A percentile compares a stretch with the other conserved stretches of the same genome.
Conservation (phyloP, 2,113 vertebrate species). For the Cyprinodon brontotheroides region DNA sequence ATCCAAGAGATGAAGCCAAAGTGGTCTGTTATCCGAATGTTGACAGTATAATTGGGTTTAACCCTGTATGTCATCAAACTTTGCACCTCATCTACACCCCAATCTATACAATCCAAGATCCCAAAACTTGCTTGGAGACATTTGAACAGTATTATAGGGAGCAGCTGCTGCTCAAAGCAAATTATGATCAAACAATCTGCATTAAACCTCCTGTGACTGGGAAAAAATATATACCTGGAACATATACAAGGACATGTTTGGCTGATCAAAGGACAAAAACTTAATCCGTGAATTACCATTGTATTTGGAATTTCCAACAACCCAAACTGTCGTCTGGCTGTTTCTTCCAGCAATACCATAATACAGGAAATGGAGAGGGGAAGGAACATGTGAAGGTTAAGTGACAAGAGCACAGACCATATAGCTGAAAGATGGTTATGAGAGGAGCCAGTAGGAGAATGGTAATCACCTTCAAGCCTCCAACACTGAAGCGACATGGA, state of each 20-base stretch:
- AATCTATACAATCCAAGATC: background rate
- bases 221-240: background rate
- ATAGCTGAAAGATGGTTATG: slow-evolving; percentile 65
- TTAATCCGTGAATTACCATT: background rate
- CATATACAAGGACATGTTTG: background rate
- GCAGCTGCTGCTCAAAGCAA: background rate
- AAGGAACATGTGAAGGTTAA: slow-evolving; percentile 55
- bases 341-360: background rate
- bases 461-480: slow-evolving; percentile 45
- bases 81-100: background rate
- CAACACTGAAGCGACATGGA: slow-evolving; percentile 40
- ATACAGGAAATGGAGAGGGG: slow-evolving; percentile 16
- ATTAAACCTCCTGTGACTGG: background rate
- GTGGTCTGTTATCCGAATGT: background rate
- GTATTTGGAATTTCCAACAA: background rate
- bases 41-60: background rate
- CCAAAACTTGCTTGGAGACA: background rate
- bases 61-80: background rate
- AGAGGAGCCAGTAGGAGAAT: slow-evolving; percentile 28
- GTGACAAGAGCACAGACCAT: slow-evolving; percentile 42
- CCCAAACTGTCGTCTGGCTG: background rate
- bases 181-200: background rate
- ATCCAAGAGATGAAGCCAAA: background rate
- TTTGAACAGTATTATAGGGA: background rate
- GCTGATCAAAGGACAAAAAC: background rate